These are phyloP conservation scores for Acridotheres tristis DNA, from an alignment of 2,797 vertebrate species.

Conservation along the genomic window DNA sequence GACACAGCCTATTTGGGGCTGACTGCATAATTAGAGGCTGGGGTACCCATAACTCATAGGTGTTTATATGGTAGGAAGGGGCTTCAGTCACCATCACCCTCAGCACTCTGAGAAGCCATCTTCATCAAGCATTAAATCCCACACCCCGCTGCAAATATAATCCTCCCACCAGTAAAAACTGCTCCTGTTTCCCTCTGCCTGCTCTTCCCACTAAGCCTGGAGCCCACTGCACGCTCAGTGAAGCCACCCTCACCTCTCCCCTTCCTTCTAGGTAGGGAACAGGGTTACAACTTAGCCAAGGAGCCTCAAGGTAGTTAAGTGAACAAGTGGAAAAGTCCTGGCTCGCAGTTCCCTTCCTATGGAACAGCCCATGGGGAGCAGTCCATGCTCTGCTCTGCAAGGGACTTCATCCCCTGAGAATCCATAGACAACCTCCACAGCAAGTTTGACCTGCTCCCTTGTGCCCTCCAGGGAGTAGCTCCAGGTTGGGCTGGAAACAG, in stretches of 20 bases:
- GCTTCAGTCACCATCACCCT: slow-evolving; percentile 32
- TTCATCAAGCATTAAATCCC: background rate
- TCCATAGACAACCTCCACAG: background rate
- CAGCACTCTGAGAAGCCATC: slow-evolving; percentile 44
- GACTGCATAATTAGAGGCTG: slow-evolving; percentile 77
- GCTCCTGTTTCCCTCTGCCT: background rate
- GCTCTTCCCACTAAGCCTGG: background rate
- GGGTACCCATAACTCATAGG: slow-evolving; percentile 74
- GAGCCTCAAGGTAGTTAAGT: background rate
- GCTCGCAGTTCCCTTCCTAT: background rate
- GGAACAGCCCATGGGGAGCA: background rate
- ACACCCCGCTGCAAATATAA: background rate
- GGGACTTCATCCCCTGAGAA: background rate
- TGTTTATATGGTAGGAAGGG: slow-evolving; percentile 62
- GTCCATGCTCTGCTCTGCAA: background rate
- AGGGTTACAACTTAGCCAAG: fast-evolving
- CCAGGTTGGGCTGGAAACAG: background rate
- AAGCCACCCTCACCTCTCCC: background rate
- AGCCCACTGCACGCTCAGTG: background rate
- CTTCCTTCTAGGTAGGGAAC: background rate
- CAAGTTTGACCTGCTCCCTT: background rate
- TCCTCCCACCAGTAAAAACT: background rate
- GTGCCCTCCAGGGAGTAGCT: background rate
- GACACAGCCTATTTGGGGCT: slow-evolving; percentile 75
- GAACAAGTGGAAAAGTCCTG: background rate